These are phyloP conservation scores for Miniopterus natalensis DNA, from an alignment of 2,113 vertebrate genomes.

Conservation along the genomic window DNA sequence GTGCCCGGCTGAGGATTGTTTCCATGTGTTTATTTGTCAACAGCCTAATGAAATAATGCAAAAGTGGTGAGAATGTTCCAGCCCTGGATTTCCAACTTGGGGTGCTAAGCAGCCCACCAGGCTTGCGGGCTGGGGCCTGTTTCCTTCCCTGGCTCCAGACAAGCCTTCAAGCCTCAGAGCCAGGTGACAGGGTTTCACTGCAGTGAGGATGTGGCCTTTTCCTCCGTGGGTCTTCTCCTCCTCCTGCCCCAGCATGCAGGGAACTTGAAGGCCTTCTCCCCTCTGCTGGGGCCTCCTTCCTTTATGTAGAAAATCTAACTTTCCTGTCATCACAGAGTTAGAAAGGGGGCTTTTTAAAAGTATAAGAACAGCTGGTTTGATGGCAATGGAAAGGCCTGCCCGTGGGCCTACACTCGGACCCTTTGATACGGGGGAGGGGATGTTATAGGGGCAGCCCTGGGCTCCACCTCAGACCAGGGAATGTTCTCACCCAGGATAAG, in stretches of 20 bases:
- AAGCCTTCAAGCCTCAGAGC: neutral
- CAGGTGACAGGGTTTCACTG: neutral
- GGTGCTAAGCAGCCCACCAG: slow-evolving; percentile 60
- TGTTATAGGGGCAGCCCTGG: neutral
- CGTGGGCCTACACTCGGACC: neutral
- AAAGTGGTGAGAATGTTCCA: neutral
- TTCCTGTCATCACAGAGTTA: neutral
- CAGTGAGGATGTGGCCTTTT: neutral
- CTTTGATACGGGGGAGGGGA: rapidly evolving
- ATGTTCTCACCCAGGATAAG: neutral
- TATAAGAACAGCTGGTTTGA: neutral
- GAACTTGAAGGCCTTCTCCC: neutral
- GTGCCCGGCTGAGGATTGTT: slow-evolving; percentile 44
- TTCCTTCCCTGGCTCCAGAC: slow-evolving; percentile 6
- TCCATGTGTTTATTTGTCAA: slow-evolving; percentile 79
- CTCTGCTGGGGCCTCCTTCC: neutral
- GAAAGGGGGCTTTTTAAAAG: neutral
- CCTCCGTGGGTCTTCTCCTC: neutral
- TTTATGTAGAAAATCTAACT: slow-evolving; percentile 4
- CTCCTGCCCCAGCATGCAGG: neutral
- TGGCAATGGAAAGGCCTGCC: neutral
- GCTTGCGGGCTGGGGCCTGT: neutral
- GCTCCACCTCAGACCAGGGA: neutral
- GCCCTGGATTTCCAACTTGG: neutral
- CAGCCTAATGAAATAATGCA: slow-evolving; percentile 69